Evolutionary conservation across 2,888 invertebrate genomes (phyloP), one percentile per base, ranked within the genome.

Genomic region (Agonopterix alstromeriana): DNA sequence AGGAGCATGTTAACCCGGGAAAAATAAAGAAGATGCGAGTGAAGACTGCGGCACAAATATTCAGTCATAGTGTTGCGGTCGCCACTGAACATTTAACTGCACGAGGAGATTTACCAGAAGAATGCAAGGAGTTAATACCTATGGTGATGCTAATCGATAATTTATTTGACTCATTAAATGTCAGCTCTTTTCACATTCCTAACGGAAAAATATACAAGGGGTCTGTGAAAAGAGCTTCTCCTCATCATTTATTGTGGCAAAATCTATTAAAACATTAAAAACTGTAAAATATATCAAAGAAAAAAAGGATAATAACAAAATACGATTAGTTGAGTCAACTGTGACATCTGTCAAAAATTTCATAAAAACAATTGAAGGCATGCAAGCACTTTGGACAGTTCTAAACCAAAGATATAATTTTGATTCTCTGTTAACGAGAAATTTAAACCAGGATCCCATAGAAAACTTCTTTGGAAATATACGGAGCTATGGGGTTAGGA

Each of bases 1-100:
- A 65, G 8, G 62, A 60, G 38, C 63, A 60, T n/a, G 12, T 61
- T 1, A 48, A 55, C 35, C 48, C 51, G 0, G 48, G 58, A 9
- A 65, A 64, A 57, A 60, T 58, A 8, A 58, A 61, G 2, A 65
- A 65, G 56, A 65, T 65, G 60, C 45, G 52, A 1, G 65, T 64
- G 0, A 63, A 63, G 36, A n/a, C 46, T 2, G 63, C 63, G 1
- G 48, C 62, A 8, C 63, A 69, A 51, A 2, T 67, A 7, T 63
- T 69, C 38, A 69, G 65, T 35, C 65, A 63, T 38, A 58, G 60
- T 42, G 57, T 66, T 7, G 62, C 63, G 7, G 58, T 62, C 0
- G 60, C 47, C 0, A 47, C 63, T 14, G 54, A 57, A 35, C 56
- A 58, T 45, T 38, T 56, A 40, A 56, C 53, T 3, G 53, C 55